These are phyloP conservation scores for Gortyna flavago DNA, from an alignment of 2,888 invertebrate species.

Conservation along the genomic window DNA sequence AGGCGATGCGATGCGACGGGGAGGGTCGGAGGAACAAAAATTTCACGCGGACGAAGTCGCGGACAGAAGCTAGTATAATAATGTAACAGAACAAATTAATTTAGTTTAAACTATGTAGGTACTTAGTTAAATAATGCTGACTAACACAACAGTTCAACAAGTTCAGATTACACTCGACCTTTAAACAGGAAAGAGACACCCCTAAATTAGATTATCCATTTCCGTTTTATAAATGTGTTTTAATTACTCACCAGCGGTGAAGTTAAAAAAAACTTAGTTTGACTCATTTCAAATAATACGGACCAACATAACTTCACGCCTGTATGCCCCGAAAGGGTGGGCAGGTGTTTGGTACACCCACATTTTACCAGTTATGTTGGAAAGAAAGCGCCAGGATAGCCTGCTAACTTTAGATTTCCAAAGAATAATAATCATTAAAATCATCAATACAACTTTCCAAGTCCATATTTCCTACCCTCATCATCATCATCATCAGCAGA, in stretches of 20 bases:
- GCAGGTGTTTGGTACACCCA: neutral
- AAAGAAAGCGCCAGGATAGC: neutral
- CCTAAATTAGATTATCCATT: constrained; percentile 51
- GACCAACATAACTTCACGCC: neutral
- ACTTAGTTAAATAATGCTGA: constrained; percentile 3
- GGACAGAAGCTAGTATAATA: too few relatives aligned
- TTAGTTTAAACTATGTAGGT: neutral
- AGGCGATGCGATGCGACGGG: too few relatives aligned
- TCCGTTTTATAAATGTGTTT: constrained; percentile 37
- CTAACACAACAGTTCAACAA: constrained; percentile 13
- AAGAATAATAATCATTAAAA: too few relatives aligned
- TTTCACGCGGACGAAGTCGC: too few relatives aligned
- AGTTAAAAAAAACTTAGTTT: neutral
- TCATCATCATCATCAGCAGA: too few relatives aligned
- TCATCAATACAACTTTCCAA: too few relatives aligned
- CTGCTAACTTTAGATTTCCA: neutral
- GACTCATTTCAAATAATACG: neutral
- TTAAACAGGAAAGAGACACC: constrained; percentile 52
- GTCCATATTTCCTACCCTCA: too few relatives aligned
- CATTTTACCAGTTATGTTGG: neutral
- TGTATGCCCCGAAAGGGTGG: accelerated
- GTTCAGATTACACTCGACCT: constrained; percentile 37
- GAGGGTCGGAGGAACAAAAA: too few relatives aligned
- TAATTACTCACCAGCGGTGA: constrained; percentile 40
- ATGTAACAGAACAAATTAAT: neutral